phyloP scores from a whole-genome alignment of 2,888 invertebrate genomes.

The Perizoma affinitatum region DNA sequence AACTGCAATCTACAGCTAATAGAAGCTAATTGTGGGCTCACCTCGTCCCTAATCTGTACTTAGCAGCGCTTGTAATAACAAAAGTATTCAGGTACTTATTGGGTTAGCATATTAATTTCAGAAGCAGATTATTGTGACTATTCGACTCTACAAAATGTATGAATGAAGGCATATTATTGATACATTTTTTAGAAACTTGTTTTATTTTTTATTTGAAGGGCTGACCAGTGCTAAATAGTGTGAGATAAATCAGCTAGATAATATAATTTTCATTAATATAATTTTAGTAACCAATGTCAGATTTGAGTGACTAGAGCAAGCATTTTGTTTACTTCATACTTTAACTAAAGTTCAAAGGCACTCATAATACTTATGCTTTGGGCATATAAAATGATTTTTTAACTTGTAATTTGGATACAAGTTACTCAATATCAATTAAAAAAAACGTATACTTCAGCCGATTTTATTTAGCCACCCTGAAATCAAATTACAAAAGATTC shows the following conservation, averaged over 20 bases:
- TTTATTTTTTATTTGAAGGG: no score
- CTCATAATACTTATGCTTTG: not conserved
- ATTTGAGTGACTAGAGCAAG: not conserved
- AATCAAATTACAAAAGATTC: no score
- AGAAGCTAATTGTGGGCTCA: constrained; percentile 54
- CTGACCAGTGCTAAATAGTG: no score
- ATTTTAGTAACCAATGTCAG: no score
- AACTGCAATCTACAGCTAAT: constrained; percentile 47
- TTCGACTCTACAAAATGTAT: constrained; percentile 20
- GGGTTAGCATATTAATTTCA: constrained; percentile 24
- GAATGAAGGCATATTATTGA: constrained; percentile 11
- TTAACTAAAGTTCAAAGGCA: not conserved
- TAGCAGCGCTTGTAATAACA: constrained; percentile 72
- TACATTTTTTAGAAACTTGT: no score
- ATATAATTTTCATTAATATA: no score
- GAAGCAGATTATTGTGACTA: constrained; percentile 20
- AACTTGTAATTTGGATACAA: no score
- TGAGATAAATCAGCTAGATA: no score
- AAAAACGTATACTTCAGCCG: no score
- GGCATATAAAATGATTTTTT: not conserved
- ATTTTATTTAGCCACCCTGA: no score
- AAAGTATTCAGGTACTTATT: constrained; percentile 37
- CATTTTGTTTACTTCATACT: not conserved
- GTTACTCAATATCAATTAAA: no score
- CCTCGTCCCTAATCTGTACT: constrained; percentile 74